These are phyloP conservation scores for Nudaria mundana DNA, from an alignment of 2,888 invertebrate species.

Conservation along the genomic window DNA sequence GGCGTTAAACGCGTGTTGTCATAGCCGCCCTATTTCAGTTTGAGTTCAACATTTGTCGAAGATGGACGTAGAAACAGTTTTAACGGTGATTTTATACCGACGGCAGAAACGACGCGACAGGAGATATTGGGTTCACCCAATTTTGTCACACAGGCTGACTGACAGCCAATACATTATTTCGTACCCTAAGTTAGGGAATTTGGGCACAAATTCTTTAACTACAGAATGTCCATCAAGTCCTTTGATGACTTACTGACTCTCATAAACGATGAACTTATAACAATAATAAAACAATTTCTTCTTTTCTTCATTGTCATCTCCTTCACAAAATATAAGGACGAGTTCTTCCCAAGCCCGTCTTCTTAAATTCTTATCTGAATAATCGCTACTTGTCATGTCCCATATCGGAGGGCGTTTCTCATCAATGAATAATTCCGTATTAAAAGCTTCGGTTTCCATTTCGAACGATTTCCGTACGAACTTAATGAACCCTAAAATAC, in stretches of 20 bases:
- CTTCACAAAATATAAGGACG: no score
- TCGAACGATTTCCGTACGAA: no score
- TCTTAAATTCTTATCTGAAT: no score
- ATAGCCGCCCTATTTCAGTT: slow-evolving; percentile 8
- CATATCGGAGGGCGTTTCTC: no score
- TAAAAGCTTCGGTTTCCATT: no score
- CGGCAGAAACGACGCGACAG: slow-evolving; percentile 21
- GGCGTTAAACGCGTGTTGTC: slow-evolving; percentile 1
- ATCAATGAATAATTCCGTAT: no score
- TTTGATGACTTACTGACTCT: slow-evolving; percentile 21
- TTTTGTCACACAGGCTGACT: slow-evolving; percentile 5
- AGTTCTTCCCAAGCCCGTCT: no score
- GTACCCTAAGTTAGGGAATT: slow-evolving; percentile 12
- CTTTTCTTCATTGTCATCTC: no score
- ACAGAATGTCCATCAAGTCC: slow-evolving; percentile 18
- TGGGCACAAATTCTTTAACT: slow-evolving; percentile 12
- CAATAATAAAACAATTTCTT: no score
- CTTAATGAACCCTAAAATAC: no score
- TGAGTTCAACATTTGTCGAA: slow-evolving; percentile 17
- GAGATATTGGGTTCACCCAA: slow-evolving; percentile 18
- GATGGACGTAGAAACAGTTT: slow-evolving; percentile 28
- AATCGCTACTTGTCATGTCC: no score
- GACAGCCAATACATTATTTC: slow-evolving; percentile 7
- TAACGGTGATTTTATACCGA: slow-evolving; percentile 26
- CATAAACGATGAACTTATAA: slow-evolving; percentile 17